phyloP scores from a whole-genome alignment of 2,888 invertebrate genomes.

The Philopedon plagiatum region DNA sequence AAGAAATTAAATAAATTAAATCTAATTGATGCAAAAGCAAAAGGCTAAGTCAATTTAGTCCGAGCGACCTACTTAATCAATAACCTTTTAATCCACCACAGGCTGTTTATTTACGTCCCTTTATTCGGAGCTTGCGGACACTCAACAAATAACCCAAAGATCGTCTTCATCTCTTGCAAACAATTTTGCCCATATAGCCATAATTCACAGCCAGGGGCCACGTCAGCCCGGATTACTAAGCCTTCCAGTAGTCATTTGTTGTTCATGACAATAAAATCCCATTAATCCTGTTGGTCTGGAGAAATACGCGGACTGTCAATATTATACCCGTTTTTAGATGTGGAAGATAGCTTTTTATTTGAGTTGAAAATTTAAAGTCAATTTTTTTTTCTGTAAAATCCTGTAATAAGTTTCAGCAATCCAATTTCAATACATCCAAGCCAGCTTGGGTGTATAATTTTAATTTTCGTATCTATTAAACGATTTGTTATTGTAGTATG shows the following conservation, averaged over 20 bases:
- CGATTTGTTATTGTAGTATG: too few species aligned
- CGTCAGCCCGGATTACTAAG: conserved; percentile 31
- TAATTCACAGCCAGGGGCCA: conserved; percentile 13
- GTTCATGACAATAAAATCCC: background rate
- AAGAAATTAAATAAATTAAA: background rate
- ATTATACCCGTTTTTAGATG: background rate
- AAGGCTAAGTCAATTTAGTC: background rate
- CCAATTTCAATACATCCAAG: too few species aligned
- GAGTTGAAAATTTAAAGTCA: too few species aligned
- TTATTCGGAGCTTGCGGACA: conserved; percentile 5
- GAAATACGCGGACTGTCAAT: background rate
- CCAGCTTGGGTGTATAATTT: too few species aligned
- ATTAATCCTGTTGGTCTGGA: background rate
- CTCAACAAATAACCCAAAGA: conserved; percentile 16
- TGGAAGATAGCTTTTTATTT: background rate
- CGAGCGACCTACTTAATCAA: background rate
- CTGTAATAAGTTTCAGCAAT: too few species aligned
- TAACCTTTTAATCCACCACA: background rate
- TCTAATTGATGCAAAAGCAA: background rate
- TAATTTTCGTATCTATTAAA: too few species aligned
- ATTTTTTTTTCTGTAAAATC: too few species aligned
- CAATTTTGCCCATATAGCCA: conserved; percentile 9
- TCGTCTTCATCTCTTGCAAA: conserved; percentile 14
- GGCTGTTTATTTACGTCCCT: background rate
- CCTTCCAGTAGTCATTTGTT: conserved; percentile 21